Evolutionary conservation across 2,888 invertebrate genomes (phyloP).

Genomic region (Agriopis aurantiaria): DNA sequence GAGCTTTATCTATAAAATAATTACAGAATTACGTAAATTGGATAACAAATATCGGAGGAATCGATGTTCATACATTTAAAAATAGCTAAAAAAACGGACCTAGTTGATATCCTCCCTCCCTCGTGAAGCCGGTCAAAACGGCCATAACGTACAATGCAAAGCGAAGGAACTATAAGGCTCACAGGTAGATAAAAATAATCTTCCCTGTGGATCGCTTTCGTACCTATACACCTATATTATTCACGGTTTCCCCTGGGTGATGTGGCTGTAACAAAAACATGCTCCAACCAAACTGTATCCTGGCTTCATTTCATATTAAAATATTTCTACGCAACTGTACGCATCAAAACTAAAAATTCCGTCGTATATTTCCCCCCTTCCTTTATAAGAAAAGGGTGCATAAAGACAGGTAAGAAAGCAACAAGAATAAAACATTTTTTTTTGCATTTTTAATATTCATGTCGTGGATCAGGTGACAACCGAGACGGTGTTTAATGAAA

Average conservation of each 20-base stretch:
- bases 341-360: slow-evolving; percentile 47
- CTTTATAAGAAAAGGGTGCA: slow-evolving; percentile 36
- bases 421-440: neutral
- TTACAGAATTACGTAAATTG: too few relatives aligned
- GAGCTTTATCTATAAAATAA: too few relatives aligned
- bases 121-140: too few relatives aligned
- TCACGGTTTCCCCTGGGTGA: slow-evolving; percentile 42
- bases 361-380: slow-evolving; percentile 23
- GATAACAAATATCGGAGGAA: too few relatives aligned
- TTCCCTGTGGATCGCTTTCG: slow-evolving; percentile 52
- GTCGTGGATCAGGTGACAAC: slow-evolving; percentile 7
- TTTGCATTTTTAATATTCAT: slow-evolving; percentile 2
- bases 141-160: slow-evolving; percentile 24
- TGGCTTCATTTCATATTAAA: slow-evolving; percentile 64
- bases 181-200: slow-evolving; percentile 67
- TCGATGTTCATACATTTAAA: too few relatives aligned
- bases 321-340: slow-evolving; percentile 55
- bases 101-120: too few relatives aligned
- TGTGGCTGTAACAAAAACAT: slow-evolving; percentile 43
- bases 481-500: slow-evolving; percentile 38
- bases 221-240: slow-evolving; percentile 30
- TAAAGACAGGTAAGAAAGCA: slow-evolving; percentile 20
- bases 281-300: slow-evolving; percentile 39
- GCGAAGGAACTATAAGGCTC: slow-evolving; percentile 62
- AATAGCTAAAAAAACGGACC: too few relatives aligned